Percentiles rank a stretch among this genome's conserved stretches.
phyloP scores from a whole-genome alignment of 2,888 invertebrate species.

The Aphidoletes aphidimyza region DNA sequence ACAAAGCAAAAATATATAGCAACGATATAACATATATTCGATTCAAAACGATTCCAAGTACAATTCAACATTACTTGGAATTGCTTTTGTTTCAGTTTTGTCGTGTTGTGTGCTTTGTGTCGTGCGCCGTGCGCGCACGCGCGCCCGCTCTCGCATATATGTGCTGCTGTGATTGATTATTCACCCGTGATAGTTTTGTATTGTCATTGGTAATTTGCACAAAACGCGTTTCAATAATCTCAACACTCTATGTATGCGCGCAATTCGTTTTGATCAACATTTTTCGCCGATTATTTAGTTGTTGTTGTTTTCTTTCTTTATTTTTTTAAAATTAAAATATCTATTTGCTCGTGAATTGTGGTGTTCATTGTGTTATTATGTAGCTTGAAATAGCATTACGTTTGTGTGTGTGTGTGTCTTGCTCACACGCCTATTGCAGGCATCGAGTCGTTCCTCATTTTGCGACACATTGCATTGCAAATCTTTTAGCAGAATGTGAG shows the following conservation, averaged over 20 bases:
- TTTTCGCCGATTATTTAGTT: slow-evolving; percentile 19
- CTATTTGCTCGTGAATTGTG: not conserved
- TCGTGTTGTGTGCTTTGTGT: not conserved
- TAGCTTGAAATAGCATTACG: not conserved
- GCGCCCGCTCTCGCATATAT: not conserved
- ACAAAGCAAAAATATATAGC: not conserved
- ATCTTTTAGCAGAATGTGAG: not conserved
- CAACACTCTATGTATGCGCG: not conserved
- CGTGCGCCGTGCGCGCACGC: too few relatives aligned
- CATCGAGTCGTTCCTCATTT: not conserved
- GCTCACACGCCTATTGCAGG: not conserved
- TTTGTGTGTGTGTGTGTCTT: not conserved
- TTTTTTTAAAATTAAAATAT: not conserved
- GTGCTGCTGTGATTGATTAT: slow-evolving; percentile 12
- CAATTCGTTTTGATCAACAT: slow-evolving; percentile 39
- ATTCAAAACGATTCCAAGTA: slow-evolving; percentile 46
- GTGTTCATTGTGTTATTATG: not conserved
- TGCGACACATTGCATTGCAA: too few relatives aligned
- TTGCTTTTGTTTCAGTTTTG: slow-evolving; percentile 25
- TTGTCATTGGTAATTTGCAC: slow-evolving; percentile 44
- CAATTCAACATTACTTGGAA: slow-evolving; percentile 22
- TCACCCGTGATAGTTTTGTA: slow-evolving; percentile 9
- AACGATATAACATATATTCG: too few relatives aligned
- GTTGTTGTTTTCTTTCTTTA: too few relatives aligned
- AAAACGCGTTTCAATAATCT: slow-evolving; percentile 47